A percentile compares a stretch with the other conserved stretches of the same genome.
These are phyloP conservation scores for Festucalex cinctus DNA, from an alignment of 2,113 vertebrate genomes.

Conservation along the genomic window DNA sequence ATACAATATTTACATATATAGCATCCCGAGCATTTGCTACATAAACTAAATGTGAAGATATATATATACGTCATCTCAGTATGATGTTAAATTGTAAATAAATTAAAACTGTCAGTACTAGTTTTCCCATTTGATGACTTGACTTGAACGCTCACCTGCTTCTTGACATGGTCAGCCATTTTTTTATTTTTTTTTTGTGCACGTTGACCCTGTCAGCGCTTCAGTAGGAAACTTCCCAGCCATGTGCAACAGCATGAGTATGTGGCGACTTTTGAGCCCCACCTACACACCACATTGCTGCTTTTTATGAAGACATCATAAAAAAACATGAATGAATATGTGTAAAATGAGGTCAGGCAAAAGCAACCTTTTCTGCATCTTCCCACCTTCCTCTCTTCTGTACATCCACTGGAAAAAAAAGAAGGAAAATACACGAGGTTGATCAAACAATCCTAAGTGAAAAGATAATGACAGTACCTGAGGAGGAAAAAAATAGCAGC, in stretches of 20 bases:
- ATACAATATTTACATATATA: too few relatives aligned
- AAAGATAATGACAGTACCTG: neutral
- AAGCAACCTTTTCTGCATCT: neutral
- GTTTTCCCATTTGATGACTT: too few relatives aligned
- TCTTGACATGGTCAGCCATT: neutral
- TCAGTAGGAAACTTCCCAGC: neutral
- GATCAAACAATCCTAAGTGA: neutral
- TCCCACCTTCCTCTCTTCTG: neutral
- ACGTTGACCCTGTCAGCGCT: neutral
- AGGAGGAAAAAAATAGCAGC: neutral
- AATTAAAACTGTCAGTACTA: too few relatives aligned
- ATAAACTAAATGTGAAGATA: too few relatives aligned
- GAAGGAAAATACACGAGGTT: neutral
- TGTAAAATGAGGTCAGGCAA: neutral
- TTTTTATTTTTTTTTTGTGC: neutral
- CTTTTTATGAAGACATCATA: neutral
- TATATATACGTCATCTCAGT: too few relatives aligned
- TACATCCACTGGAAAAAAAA: neutral
- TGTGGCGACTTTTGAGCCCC: neutral
- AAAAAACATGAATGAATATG: neutral
- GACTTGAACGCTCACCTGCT: too few relatives aligned
- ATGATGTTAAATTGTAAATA: too few relatives aligned
- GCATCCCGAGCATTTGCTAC: too few relatives aligned
- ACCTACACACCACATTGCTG: slow-evolving; percentile 1
- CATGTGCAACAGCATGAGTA: neutral